Evolutionary conservation across 2,113 vertebrate species (phyloP).

Genomic region (Hippocampus zosterae): DNA sequence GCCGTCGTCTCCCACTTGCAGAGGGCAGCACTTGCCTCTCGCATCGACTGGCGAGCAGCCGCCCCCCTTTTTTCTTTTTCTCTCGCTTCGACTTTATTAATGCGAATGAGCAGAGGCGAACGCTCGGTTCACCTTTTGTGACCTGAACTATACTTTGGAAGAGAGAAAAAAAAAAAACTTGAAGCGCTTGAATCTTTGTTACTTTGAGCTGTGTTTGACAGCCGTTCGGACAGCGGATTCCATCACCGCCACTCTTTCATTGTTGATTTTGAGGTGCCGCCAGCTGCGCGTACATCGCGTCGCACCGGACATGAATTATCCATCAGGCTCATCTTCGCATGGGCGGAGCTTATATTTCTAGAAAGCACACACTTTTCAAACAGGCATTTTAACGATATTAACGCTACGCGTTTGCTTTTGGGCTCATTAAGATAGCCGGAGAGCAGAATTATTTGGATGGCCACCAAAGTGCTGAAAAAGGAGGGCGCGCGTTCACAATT

Average conservation of each 20-base stretch:
- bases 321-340: neutral
- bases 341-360: neutral
- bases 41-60: constrained; percentile 7
- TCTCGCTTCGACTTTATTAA: neutral
- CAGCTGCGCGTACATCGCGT: constrained; percentile 23
- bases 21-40: constrained; percentile 31
- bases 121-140: constrained; percentile 2
- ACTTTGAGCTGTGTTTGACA: constrained; percentile 1
- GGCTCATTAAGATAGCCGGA: neutral
- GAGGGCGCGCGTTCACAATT: neutral
- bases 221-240: neutral
- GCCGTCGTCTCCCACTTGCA: constrained; percentile 41
- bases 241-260: constrained; percentile 5
- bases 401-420: too few relatives aligned
- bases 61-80: constrained; percentile 6
- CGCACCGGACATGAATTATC: neutral
- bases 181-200: neutral
- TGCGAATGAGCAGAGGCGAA: neutral
- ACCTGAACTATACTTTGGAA: neutral
- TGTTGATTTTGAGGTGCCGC: constrained; percentile 16
- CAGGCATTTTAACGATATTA: neutral
- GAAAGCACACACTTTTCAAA: neutral
- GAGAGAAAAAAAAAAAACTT: neutral
- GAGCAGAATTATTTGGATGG: neutral
- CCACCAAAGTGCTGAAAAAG: constrained; percentile 7